These are phyloP conservation scores for Prunella fulvescens DNA, from an alignment of 2,113 vertebrate genomes.

Conservation along the genomic window DNA sequence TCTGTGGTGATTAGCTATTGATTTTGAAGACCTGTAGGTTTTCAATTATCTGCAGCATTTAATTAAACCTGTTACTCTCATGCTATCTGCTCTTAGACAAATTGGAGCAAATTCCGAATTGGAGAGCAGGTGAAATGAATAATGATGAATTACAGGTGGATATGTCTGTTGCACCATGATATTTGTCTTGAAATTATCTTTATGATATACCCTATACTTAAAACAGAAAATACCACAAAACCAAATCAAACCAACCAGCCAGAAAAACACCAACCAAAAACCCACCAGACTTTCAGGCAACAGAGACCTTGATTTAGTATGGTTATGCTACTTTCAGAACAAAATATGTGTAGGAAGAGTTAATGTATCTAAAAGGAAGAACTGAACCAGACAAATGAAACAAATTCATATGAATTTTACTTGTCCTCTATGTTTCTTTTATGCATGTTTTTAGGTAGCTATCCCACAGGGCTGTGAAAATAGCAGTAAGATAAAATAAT, in stretches of 20 bases:
- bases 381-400: background rate
- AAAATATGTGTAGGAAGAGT: background rate
- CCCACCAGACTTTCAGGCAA: background rate
- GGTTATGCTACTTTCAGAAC: background rate
- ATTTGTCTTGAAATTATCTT: background rate
- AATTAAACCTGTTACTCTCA: background rate
- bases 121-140: background rate
- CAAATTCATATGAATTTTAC: background rate
- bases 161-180: background rate
- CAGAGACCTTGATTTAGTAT: background rate
- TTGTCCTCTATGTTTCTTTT: background rate
- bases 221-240: background rate
- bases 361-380: background rate
- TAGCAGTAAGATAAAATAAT: background rate
- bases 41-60: background rate
- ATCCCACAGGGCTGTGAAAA: background rate
- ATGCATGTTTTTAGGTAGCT: background rate
- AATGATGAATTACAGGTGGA: background rate
- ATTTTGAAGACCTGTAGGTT: background rate
- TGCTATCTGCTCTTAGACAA: background rate
- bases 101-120: background rate
- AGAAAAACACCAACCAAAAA: background rate
- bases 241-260: background rate
- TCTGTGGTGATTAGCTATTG: background rate
- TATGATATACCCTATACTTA: background rate